These are phyloP conservation scores for Dreissena rostriformis DNA, from an alignment of 1,140 invertebrate species.

Conservation along the genomic window DNA sequence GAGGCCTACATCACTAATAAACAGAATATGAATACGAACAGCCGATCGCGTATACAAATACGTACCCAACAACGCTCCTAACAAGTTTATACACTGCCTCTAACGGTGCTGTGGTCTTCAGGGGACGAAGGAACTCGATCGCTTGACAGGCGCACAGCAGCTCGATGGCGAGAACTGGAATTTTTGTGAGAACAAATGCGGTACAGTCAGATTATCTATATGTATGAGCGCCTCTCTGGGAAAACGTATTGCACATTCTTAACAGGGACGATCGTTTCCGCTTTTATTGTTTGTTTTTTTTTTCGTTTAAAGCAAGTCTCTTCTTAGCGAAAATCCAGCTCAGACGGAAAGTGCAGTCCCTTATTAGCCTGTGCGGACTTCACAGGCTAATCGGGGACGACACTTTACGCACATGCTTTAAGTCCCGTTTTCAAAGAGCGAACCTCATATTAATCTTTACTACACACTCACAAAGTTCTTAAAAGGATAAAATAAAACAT, in stretches of 20 bases:
- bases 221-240: neutral
- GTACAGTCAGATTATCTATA: neutral
- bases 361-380: no score
- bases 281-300: no score
- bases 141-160: slow-evolving; percentile 88
- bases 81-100: slow-evolving; percentile 88
- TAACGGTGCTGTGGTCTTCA: slow-evolving; percentile 87
- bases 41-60: neutral
- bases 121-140: slow-evolving; percentile 88
- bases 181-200: neutral
- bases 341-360: no score
- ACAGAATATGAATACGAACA: no score
- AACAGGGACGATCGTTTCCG: neutral
- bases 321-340: no score
- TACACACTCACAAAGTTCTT: no score
- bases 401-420: no score
- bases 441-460: neutral
- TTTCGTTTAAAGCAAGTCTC: no score
- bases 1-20: no score
- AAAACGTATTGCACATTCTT: no score
- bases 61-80: slow-evolving; percentile 78
- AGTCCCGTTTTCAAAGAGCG: no score
- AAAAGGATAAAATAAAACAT: neutral
- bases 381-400: no score
- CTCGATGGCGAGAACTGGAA: slow-evolving; percentile 87